A percentile compares a stretch with the other conserved stretches of the same genome.
Evolutionary conservation across 1,140 invertebrate species (phyloP).

Genomic region (Marisa cornuarietis): DNA sequence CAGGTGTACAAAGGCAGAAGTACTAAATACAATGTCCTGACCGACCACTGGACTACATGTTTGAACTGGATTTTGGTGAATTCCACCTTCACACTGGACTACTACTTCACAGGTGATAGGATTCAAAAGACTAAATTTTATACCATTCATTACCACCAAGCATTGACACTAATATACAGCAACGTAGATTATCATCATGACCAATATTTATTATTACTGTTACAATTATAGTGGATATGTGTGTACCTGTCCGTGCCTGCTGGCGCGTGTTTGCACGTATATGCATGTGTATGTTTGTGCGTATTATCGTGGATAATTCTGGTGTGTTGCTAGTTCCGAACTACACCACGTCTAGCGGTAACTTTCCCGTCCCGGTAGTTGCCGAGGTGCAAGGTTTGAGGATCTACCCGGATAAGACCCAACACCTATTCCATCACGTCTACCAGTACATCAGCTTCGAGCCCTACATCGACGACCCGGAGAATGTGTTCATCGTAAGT

Average conservation of each 20-base stretch:
- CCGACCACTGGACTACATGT: slow-evolving; percentile 34
- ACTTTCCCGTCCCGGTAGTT: neutral
- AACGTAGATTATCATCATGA: too few species aligned
- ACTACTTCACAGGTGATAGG: slow-evolving; percentile 40
- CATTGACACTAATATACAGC: too few species aligned
- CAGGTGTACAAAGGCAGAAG: slow-evolving; percentile 16
- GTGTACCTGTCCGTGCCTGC: too few species aligned
- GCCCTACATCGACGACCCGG: neutral
- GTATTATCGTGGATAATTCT: neutral
- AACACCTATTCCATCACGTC: neutral
- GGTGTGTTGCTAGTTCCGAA: slow-evolving; percentile 9
- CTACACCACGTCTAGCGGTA: slow-evolving; percentile 1
- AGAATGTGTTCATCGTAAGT: neutral
- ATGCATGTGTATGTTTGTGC: neutral
- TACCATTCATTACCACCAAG: too few species aligned
- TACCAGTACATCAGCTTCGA: neutral
- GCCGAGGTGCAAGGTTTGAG: slow-evolving; percentile 1
- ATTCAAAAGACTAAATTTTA: too few species aligned
- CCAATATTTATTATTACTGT: too few species aligned
- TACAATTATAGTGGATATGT: too few species aligned
- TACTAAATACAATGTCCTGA: slow-evolving; percentile 21
- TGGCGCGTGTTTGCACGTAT: too few species aligned
- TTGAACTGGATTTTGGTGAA: slow-evolving; percentile 25
- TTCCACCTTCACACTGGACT: slow-evolving; percentile 40
- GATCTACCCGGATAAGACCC: neutral